A percentile compares a stretch with the other conserved stretches of the same genome.
Conservation (phyloP, 2,888 invertebrate genomes). For the Phyto melanocephala region DNA sequence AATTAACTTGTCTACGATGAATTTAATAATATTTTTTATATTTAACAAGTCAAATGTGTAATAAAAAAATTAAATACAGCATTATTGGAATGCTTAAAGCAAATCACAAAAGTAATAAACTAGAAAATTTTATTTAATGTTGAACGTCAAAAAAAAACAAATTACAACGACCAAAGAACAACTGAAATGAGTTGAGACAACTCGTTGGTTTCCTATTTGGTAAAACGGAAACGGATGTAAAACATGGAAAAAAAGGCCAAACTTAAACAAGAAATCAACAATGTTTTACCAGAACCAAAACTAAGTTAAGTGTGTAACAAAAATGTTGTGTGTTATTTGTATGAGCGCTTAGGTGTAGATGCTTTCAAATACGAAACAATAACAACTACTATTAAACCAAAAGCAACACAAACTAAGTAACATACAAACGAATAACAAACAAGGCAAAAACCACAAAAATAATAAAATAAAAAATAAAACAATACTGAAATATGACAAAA, state of each 20-base stretch:
- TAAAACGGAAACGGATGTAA: constrained; percentile 14
- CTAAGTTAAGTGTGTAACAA: neutral
- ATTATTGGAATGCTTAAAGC: too few relatives aligned
- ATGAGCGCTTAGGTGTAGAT: neutral
- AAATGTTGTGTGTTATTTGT: neutral
- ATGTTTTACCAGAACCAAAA: neutral
- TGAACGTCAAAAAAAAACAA: neutral
- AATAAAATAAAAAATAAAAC: too few relatives aligned
- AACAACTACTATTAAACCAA: neutral
- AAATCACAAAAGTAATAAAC: too few relatives aligned
- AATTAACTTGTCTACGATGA: too few relatives aligned
- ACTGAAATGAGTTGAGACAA: constrained; percentile 7
- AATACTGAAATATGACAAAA: too few relatives aligned
- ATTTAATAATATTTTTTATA: too few relatives aligned
- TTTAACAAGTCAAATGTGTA: too few relatives aligned
- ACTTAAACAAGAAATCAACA: constrained; percentile 6
- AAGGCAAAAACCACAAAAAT: neutral
- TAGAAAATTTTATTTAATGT: neutral
- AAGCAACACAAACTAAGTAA: neutral
- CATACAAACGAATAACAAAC: neutral
- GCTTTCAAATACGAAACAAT: neutral
- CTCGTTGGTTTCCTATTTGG: neutral
- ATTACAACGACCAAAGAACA: neutral
- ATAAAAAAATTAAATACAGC: too few relatives aligned
- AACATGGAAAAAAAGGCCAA: neutral